Conservation (phyloP, 2,797 vertebrate genomes). For the Acrossocheilus wenchowensis region DNA sequence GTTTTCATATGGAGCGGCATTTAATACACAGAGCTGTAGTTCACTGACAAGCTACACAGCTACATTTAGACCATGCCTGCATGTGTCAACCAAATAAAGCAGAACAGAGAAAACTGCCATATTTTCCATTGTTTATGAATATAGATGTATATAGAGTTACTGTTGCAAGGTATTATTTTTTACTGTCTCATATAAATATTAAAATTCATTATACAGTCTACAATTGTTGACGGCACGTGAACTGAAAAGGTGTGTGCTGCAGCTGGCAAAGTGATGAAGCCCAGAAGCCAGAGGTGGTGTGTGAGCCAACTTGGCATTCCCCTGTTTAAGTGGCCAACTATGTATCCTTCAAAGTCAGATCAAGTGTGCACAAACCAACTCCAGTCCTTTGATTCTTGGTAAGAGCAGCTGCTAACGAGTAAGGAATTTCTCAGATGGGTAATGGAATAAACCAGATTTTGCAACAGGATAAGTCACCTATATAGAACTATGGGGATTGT, state of each 20-base stretch:
- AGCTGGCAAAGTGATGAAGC: neutral
- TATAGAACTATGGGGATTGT: neutral
- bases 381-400: neutral
- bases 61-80: neutral
- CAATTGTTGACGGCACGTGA: neutral
- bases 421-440: neutral
- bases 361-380: slow-evolving; percentile 1
- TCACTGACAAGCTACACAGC: no score
- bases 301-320: slow-evolving; percentile 19
- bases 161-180: neutral
- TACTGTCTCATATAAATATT: neutral
- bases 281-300: slow-evolving; percentile 9
- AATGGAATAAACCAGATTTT: neutral
- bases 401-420: neutral
- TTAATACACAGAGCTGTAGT: no score
- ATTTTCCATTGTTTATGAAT: neutral
- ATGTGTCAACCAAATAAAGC: neutral
- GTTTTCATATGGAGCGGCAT: no score
- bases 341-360: slow-evolving; percentile 9
- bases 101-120: neutral
- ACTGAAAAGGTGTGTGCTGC: slow-evolving; percentile 13
- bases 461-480: neutral
- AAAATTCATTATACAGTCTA: neutral
- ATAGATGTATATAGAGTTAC: neutral
- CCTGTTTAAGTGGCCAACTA: neutral